Evolutionary conservation across 2,797 vertebrate species (phyloP), one percentile per base, ranked within the genome.

Genomic region (Melanotaenia parkinsoni): DNA sequence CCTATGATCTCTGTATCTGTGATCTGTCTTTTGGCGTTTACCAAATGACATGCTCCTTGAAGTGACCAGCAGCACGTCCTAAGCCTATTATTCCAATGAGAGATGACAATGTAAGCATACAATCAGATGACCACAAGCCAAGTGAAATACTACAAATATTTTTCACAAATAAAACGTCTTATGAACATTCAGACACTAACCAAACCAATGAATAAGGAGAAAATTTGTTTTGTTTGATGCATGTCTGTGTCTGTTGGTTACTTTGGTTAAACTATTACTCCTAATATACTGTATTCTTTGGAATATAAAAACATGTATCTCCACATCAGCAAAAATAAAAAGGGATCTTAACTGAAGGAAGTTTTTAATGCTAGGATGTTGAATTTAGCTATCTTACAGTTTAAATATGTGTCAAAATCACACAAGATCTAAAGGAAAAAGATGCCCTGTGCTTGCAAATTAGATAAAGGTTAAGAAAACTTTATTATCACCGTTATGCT

Each of bases 391-490:
- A 10, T 11, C 58, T 58, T 43, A 56, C 16, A 37, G 32, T 37
- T 40, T 38, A 16, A 70, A 37, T 28, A 16, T 30, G 9, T 14
- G 13, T 7, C 6, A 47, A 20, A 35, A 16, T 51, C 5, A 56
- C 62, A 3, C 47, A 54, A 32, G 13, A 63, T 26, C 40, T 47
- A 14, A 64, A 33, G n/a, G 8, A 26, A 40, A 68, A 61, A 63
- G 4, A 35, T 28, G 5, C 9, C 35, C 32, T 18, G 11, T 32
- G 22, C 2, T 33, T 60, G 51, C 50, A 58, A 54, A 68, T 28
- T 22, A 59, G 35, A 32, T 76, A 51, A 74, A 71, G 33, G 12
- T 56, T 26, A 43, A 30, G 6, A 66, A 43, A 57, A 14, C 38
- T 32, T 40, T 54, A 58, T 47, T 26, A 57, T 67, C 9, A 22